These are phyloP conservation scores for Xyliphius kryptos DNA, from an alignment of 2,113 vertebrate species.

Conservation along the genomic window DNA sequence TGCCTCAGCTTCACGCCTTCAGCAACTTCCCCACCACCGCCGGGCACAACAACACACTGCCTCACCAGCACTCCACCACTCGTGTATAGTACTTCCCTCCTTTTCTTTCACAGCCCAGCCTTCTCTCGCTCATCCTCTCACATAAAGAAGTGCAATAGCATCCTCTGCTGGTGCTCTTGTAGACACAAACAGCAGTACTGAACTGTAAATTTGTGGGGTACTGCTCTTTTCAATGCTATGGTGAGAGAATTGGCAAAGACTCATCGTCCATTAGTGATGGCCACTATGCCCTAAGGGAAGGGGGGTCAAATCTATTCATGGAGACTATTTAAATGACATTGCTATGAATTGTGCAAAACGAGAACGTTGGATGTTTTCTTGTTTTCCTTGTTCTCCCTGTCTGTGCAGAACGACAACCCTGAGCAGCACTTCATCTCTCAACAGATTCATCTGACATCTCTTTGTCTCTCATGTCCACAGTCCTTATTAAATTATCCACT, in stretches of 20 bases:
- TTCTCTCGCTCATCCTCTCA: slow-evolving; percentile 34
- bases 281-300: slow-evolving; percentile 7
- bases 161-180: slow-evolving; percentile 48
- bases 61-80: slow-evolving; percentile 88
- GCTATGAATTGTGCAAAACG: slow-evolving; percentile 1
- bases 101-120: slow-evolving; percentile 43
- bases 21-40: slow-evolving; percentile 75
- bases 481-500: slow-evolving; percentile 20
- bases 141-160: slow-evolving; percentile 35
- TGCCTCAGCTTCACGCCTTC: slow-evolving; percentile 82
- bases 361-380: slow-evolving; percentile 6
- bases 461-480: slow-evolving; percentile 13
- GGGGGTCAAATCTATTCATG: background rate
- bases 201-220: slow-evolving; percentile 19
- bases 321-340: background rate
- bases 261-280: slow-evolving; percentile 5
- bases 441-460: slow-evolving; percentile 14
- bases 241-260: slow-evolving; percentile 6
- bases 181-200: slow-evolving; percentile 39
- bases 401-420: slow-evolving; percentile 21
- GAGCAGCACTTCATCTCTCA: slow-evolving; percentile 24
- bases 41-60: slow-evolving; percentile 82
- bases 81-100: slow-evolving; percentile 75
- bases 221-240: slow-evolving; percentile 9
- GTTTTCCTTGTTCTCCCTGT: slow-evolving; percentile 18